phyloP scores from a whole-genome alignment of 1,140 invertebrate genomes.

The Hormaphis cornu region DNA sequence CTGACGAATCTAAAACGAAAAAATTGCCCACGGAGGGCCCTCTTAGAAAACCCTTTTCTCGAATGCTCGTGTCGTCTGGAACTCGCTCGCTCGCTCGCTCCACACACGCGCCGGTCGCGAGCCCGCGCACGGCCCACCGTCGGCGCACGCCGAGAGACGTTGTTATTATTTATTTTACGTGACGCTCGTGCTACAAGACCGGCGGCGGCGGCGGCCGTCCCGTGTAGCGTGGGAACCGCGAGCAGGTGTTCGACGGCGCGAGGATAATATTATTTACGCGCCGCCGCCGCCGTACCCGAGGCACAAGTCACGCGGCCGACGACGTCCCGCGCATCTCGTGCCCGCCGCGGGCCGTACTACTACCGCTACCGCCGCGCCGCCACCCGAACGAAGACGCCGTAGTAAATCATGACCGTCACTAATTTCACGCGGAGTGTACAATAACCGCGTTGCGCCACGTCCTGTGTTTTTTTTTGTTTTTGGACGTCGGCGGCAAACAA shows the following conservation, averaged over 20 bases:
- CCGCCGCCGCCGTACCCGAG: not conserved
- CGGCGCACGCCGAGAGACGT: not conserved
- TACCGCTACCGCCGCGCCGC: not conserved
- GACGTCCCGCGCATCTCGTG: not conserved
- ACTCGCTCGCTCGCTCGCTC: not conserved
- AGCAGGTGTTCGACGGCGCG: conserved; percentile 24
- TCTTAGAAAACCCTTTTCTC: not conserved
- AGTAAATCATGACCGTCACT: conserved; percentile 12
- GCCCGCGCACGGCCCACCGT: conserved; percentile 1
- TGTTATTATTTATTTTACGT: conserved; percentile 27
- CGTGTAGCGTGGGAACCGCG: conserved; percentile 20
- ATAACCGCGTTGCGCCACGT: too few relatives aligned
- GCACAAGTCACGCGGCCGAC: conserved; percentile 24
- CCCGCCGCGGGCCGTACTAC: not conserved
- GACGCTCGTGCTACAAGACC: conserved; percentile 15
- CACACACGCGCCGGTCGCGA: not conserved
- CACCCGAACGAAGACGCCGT: not conserved
- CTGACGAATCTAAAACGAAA: too few relatives aligned
- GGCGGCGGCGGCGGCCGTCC: not conserved
- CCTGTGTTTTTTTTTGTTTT: too few relatives aligned
- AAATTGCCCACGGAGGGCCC: not conserved
- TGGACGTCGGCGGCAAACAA: too few relatives aligned
- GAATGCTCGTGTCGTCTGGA: not conserved
- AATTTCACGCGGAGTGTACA: conserved; percentile 17
- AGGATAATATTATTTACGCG: too few relatives aligned